Evolutionary conservation across 1,140 invertebrate species (phyloP), one percentile per base, ranked within the genome.

Genomic region (Trachelipus rathkii): DNA sequence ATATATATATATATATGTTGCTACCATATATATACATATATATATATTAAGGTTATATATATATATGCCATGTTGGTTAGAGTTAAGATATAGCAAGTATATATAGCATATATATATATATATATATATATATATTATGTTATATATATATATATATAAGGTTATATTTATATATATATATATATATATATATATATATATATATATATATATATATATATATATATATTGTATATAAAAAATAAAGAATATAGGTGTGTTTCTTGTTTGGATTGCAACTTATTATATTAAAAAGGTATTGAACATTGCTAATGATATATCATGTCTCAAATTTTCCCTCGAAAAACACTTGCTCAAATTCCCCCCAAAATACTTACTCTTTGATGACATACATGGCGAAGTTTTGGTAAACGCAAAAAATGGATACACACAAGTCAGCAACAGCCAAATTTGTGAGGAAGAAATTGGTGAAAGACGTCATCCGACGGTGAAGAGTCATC

Each of bases 391-490:
- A 93, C 76, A 91, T 91, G 15, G 89, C 89, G 72, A 93, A 87
- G 83, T 93, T 94, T 84, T 93, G 93, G 83, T 92, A 92, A 45
- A 95, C 91, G 83, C 93, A 95, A 84, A 95, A 94, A 50, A 94
- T 87, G 13, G 91, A 92, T 0, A 95, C 93, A 80, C 92, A 92
- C 46, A 94, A 88, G 84, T 95, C 93, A 10, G 93, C 92, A 10
- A 93, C 88, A 0, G 92, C 92, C 68, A 95, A 85, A 84, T 95
- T 94, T 4, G 91, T 91, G 77, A 94, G 84, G 83, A 94, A 94
- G 84, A 94, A 93, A 82, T 94, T 94, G 7, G 93, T 94, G 66
- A 92, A 91, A 46, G 91, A 92, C 44, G 91, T 88, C 80, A 94
- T 87, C 44, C 91, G 88, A 72, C 91, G 86, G 67, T 92, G 92